These are phyloP conservation scores for Aquatica leii DNA, from an alignment of 2,888 invertebrate species.

Conservation along the genomic window DNA sequence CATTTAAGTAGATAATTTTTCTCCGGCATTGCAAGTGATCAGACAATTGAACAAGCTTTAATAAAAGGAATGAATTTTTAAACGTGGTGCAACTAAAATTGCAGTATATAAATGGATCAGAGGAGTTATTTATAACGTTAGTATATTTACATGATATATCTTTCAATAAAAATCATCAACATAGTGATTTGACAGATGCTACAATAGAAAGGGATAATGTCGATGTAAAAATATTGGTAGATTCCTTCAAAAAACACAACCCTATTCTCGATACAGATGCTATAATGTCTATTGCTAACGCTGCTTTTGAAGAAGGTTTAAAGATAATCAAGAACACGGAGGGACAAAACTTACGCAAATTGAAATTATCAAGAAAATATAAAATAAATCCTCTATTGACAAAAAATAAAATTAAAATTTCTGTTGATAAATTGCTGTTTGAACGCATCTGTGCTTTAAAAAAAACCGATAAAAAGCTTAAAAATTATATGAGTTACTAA, in stretches of 20 bases:
- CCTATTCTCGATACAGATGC: constrained; percentile 32
- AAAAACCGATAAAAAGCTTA: constrained; percentile 10
- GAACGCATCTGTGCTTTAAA: constrained; percentile 24
- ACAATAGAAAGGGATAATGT: constrained; percentile 9
- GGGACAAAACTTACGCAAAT: constrained; percentile 18
- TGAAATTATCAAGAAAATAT: constrained; percentile 24
- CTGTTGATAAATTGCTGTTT: constrained; percentile 31
- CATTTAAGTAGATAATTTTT: background rate
- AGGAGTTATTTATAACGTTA: background rate
- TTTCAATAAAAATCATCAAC: constrained; percentile 7
- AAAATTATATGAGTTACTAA: constrained; percentile 1
- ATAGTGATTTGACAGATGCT: constrained; percentile 6
- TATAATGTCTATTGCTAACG: constrained; percentile 36
- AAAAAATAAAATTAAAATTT: constrained; percentile 27
- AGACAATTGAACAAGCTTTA: background rate
- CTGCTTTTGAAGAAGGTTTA: constrained; percentile 29
- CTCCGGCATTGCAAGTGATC: constrained; percentile 6
- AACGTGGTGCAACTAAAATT: constrained; percentile 7
- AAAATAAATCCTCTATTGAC: constrained; percentile 18
- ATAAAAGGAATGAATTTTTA: constrained; percentile 14
- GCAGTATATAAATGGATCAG: background rate
- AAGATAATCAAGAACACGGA: constrained; percentile 25
- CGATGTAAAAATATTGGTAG: constrained; percentile 15
- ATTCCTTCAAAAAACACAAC: constrained; percentile 31
- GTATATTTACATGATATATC: background rate